These are phyloP conservation scores for Mesembrinibis cayennensis DNA, from an alignment of 2,113 vertebrate genomes.

Conservation along the genomic window DNA sequence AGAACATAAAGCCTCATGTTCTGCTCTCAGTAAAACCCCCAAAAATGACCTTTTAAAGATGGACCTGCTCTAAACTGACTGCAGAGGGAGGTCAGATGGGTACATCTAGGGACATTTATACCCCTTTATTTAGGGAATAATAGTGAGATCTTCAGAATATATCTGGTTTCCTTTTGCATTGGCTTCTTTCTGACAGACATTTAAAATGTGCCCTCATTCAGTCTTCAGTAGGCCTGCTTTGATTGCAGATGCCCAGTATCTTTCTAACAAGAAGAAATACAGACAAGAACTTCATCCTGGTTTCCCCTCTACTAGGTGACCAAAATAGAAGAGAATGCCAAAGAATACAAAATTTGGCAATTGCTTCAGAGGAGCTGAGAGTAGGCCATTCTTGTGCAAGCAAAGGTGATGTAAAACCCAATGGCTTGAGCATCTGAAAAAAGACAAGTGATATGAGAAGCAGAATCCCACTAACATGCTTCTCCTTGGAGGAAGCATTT, in stretches of 20 bases:
- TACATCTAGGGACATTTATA: not conserved
- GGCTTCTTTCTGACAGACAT: not conserved
- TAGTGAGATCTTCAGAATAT: not conserved
- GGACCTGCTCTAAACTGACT: not conserved
- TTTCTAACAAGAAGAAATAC: not conserved
- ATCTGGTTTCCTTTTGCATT: not conserved
- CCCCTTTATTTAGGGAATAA: not conserved
- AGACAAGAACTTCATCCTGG: not conserved
- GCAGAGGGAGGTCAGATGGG: not conserved
- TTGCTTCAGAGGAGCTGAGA: not conserved
- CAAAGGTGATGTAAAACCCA: not conserved
- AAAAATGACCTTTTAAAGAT: not conserved
- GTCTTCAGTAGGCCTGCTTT: not conserved
- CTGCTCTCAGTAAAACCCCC: not conserved
- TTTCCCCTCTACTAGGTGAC: not conserved
- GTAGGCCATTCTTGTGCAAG: not conserved
- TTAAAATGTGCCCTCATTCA: not conserved
- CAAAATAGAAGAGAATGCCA: not conserved
- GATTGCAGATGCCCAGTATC: not conserved
- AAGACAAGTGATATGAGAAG: not conserved
- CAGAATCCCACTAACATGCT: not conserved
- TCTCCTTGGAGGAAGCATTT: not conserved
- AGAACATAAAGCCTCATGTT: not conserved
- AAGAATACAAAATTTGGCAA: not conserved
- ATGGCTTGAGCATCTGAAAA: not conserved